Conservation (phyloP, 2,888 invertebrate genomes). For the Eristalis tenax region DNA sequence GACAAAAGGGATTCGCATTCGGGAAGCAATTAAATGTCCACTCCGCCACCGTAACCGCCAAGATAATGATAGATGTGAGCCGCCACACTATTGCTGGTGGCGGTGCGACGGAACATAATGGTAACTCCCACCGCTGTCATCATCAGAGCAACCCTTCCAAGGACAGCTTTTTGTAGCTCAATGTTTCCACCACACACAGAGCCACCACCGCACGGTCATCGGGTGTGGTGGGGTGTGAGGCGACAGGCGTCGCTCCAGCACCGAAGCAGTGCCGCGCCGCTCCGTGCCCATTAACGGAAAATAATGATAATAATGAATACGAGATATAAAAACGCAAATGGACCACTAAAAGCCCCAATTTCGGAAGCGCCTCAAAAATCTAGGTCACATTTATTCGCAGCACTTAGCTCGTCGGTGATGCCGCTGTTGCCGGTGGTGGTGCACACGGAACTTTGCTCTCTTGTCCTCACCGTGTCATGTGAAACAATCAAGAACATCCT, state of each 20-base stretch:
- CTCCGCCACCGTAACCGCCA: conserved; percentile 27
- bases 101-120: conserved; percentile 39
- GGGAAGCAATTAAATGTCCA: conserved; percentile 58
- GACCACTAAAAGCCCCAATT: conserved; percentile 64
- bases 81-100: background rate
- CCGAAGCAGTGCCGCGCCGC: background rate
- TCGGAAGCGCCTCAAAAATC: conserved; percentile 36
- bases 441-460: conserved; percentile 21
- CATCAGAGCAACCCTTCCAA: background rate
- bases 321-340: conserved; percentile 59
- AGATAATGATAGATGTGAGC: conserved; percentile 58
- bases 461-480: conserved; percentile 21
- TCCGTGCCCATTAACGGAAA: conserved; percentile 45
- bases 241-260: background rate
- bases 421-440: background rate
- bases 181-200: conserved; percentile 27
- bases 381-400: conserved; percentile 58
- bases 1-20: conserved; percentile 60
- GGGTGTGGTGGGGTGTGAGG: background rate
- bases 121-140: background rate
- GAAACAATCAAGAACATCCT: conserved; percentile 56
- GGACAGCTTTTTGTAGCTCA: conserved; percentile 10
- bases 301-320: conserved; percentile 56
- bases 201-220: background rate
- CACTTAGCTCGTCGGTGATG: conserved; percentile 43